These are phyloP conservation scores for Marmota monax DNA, from an alignment of 2,113 vertebrate species.

Conservation along the genomic window DNA sequence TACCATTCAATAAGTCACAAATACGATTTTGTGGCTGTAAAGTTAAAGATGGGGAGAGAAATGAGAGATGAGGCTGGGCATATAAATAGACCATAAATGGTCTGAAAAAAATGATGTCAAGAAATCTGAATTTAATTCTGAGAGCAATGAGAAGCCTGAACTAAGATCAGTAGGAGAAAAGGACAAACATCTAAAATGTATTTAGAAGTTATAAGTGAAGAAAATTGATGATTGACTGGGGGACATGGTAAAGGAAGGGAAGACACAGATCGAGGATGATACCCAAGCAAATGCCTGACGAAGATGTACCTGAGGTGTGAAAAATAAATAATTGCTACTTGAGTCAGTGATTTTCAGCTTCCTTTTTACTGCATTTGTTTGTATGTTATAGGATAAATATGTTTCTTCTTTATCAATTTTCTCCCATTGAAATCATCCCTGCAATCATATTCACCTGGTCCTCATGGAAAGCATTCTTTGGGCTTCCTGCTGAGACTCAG, in stretches of 20 bases:
- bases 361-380: background rate
- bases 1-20: background rate
- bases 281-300: background rate
- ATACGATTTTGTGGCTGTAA: background rate
- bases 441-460: background rate
- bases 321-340: background rate
- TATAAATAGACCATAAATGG: background rate
- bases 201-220: slow-evolving; percentile 1
- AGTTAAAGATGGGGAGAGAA: background rate
- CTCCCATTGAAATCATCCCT: slow-evolving; percentile 1
- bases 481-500: background rate
- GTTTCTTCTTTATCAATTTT: background rate
- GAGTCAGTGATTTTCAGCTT: background rate
- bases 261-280: background rate
- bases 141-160: background rate
- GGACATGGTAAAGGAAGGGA: background rate
- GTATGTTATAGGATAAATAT: background rate
- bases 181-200: background rate
- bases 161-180: background rate
- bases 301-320: background rate
- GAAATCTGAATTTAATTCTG: slow-evolving; percentile 39
- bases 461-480: background rate
- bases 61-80: background rate
- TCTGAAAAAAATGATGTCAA: background rate
- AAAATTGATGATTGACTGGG: background rate